Percentiles rank a stretch among this genome's conserved stretches.
Evolutionary conservation across 1,140 invertebrate genomes (phyloP).

Genomic region (Brachionus manjavacas): DNA sequence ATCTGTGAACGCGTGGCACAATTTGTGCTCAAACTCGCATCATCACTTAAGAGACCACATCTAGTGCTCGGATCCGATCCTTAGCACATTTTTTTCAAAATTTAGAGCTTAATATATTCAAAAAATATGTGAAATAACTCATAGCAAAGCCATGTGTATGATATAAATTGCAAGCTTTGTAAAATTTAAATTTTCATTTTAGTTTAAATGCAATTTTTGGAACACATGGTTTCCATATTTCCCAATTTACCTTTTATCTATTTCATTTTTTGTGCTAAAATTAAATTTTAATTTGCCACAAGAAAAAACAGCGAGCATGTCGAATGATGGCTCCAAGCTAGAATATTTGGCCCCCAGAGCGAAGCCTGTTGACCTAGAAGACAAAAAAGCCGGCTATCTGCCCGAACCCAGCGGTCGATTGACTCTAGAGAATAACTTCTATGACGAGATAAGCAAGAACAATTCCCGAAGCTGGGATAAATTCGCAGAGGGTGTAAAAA

Average conservation of each 20-base stretch:
- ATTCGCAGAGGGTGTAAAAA: not conserved
- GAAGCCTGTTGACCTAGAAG: not conserved
- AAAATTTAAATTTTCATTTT: not conserved
- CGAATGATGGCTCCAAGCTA: conserved; percentile 6
- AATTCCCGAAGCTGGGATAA: not conserved
- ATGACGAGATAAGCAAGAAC: conserved; percentile 24
- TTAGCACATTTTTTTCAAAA: conserved; percentile 1
- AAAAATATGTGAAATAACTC: conserved; percentile 28
- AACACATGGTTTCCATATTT: conserved; percentile 15
- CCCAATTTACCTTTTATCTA: not conserved
- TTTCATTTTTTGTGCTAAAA: not conserved
- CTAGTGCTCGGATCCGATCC: not conserved
- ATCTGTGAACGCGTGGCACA: not conserved
- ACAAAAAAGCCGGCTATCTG: conserved; percentile 11
- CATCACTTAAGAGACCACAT: not conserved
- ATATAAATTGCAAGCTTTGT: conserved; percentile 12
- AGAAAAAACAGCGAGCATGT: not conserved
- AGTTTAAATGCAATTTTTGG: not conserved
- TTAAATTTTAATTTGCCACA: not conserved
- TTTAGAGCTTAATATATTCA: not conserved
- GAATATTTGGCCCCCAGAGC: not conserved
- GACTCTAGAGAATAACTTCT: conserved; percentile 7
- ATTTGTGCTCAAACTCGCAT: not conserved
- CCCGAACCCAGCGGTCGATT: not conserved
- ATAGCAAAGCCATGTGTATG: conserved; percentile 8